phyloP scores from a whole-genome alignment of 2,797 vertebrate genomes.

The Spatula versicolor region DNA sequence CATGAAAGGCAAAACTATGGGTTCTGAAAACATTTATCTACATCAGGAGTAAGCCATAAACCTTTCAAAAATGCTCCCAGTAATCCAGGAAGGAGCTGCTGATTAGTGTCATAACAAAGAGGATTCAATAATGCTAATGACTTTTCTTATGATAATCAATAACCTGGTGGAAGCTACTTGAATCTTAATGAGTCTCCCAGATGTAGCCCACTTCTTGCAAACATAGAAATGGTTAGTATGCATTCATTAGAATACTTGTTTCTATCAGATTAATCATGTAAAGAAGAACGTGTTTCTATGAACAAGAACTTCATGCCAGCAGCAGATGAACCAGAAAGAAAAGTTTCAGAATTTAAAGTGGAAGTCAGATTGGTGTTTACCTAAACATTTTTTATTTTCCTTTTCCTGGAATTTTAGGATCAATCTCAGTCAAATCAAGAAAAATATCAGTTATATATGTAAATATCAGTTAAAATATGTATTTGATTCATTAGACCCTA shows the following conservation, averaged over 20 bases:
- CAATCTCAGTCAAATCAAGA: neutral
- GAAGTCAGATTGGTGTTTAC: neutral
- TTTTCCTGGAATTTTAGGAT: neutral
- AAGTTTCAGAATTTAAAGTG: neutral
- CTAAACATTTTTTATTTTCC: neutral
- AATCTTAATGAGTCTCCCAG: constrained; percentile 60
- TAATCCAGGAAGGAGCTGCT: constrained; percentile 79
- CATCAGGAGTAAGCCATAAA: constrained; percentile 81
- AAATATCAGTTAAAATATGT: too few species aligned
- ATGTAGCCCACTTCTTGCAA: neutral
- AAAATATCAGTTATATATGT: neutral
- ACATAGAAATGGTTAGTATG: neutral
- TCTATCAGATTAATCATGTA: neutral
- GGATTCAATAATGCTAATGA: constrained; percentile 74
- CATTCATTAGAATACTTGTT: neutral
- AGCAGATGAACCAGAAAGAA: neutral
- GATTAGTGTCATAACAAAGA: constrained; percentile 80
- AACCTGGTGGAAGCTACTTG: constrained; percentile 46
- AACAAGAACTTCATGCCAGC: neutral
- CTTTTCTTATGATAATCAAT: constrained; percentile 78
- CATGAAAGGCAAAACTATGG: constrained; percentile 78
- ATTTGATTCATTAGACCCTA: neutral
- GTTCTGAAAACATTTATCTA: constrained; percentile 81
- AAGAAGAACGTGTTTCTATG: neutral
- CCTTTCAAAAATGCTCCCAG: constrained; percentile 78